Percentiles rank a stretch among this genome's conserved stretches.
These are phyloP conservation scores for Amblyopsis hoosieri DNA, from an alignment of 2,797 vertebrate species.

Conservation along the genomic window DNA sequence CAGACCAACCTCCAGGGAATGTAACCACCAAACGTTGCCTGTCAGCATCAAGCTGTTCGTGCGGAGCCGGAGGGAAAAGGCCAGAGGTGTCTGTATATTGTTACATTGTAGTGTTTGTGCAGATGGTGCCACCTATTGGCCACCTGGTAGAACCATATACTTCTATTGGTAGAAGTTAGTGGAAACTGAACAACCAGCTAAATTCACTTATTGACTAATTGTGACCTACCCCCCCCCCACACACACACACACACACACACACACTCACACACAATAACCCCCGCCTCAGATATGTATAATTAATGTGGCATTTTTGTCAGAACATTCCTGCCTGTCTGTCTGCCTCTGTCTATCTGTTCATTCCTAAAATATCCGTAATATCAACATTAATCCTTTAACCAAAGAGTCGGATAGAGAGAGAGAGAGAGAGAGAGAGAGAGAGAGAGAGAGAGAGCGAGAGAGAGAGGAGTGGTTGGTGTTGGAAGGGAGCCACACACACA, in stretches of 20 bases:
- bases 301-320: too few species aligned
- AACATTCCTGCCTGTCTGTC: too few species aligned
- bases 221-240: too few species aligned
- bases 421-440: conserved; percentile 11
- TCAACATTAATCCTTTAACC: conserved; percentile 32
- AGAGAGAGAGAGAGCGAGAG: conserved; percentile 13
- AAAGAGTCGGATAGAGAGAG: conserved; percentile 5
- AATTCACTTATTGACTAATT: too few species aligned
- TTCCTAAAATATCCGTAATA: conserved; percentile 9
- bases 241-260: too few species aligned
- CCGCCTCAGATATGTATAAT: too few species aligned
- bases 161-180: too few species aligned
- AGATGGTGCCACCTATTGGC: too few species aligned
- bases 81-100: conserved; percentile 67
- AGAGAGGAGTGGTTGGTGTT: conserved; percentile 30
- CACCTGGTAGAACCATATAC: too few species aligned
- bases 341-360: background rate
- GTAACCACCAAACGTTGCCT: conserved; percentile 77
- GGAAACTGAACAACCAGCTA: too few species aligned
- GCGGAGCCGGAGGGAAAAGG: conserved; percentile 89
- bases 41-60: conserved; percentile 88
- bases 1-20: conserved; percentile 88
- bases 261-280: too few species aligned
- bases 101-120: background rate
- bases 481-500: too few species aligned